Base-by-base conservation (phyloP, 1,140 invertebrate genomes). In the Brachionus plicatilis region DNA sequence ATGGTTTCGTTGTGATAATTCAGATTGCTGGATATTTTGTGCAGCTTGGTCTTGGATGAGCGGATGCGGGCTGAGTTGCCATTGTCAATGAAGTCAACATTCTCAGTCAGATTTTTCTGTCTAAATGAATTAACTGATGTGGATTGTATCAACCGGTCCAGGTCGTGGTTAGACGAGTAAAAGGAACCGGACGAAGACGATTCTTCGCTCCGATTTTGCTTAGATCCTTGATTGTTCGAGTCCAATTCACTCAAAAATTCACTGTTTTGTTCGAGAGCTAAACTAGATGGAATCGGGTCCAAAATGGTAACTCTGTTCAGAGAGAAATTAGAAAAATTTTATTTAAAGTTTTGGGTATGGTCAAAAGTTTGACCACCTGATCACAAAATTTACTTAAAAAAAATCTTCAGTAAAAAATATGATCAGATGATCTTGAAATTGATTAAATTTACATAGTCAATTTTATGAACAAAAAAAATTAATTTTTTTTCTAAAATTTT, bases 41-140 rank as follows among this genome's bases (percentile, higher is more conserved):
- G 72, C 17, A 76, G n/a, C 29, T 76, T 76, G 12, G 72, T 76
- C 14, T 45, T 47, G 9, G 72, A 47, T 27, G 43, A 29, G 17
- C 72, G 41, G 20, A 37, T 33, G 2, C 45, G 41, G 0, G 17
- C 33, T 12, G 72, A 76, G 11, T 45, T 72, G 14, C 68, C 27
- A 76, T 76, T 76, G 29, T 76, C 72, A 29, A 76, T 76, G 27
- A 76, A 76, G 27, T 76, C 72, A n/a, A 76, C 72, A 50, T 76
- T 76, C 53, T 76, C 72, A n/a, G 29, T 76, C 20, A 72, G 47
- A 72, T 72, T 45, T n/a, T 72, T 72, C 3, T 14, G 3, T 11
- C 11, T 47, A 7, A 72, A 72, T 6, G 72, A 50, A 76, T n/a
- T 76, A 1, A 50, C n/a, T 50, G 43, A 76, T 7, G 27, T 14